phyloP scores from a whole-genome alignment of 2,113 vertebrate species.

The Conger conger region DNA sequence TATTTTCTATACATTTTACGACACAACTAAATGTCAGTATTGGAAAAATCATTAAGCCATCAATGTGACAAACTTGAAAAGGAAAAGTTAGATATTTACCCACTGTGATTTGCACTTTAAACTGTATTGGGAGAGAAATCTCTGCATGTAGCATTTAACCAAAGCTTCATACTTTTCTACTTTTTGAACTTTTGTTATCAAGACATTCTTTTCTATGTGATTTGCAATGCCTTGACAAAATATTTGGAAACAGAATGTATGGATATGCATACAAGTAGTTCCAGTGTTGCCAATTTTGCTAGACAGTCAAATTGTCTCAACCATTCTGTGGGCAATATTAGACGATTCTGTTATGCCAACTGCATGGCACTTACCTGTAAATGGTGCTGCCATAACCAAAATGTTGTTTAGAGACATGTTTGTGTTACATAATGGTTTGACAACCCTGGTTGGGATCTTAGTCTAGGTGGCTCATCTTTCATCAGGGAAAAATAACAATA shows the following conservation, averaged over 20 bases:
- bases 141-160: constrained; percentile 75
- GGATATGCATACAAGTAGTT: background rate
- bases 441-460: constrained; percentile 41
- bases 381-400: constrained; percentile 28
- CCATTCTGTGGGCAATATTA: background rate
- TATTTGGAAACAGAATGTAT: background rate
- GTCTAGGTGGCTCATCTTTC: constrained; percentile 41
- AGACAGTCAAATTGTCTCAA: background rate
- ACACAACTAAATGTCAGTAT: constrained; percentile 49
- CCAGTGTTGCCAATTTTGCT: background rate
- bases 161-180: constrained; percentile 64
- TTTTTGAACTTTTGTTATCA: background rate
- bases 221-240: constrained; percentile 10
- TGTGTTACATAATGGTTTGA: constrained; percentile 43
- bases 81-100: constrained; percentile 58
- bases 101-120: constrained; percentile 78
- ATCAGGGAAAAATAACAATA: constrained; percentile 68
- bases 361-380: constrained; percentile 43
- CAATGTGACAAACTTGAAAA: constrained; percentile 62
- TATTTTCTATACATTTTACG: background rate
- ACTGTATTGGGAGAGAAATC: constrained; percentile 59
- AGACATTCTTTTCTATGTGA: background rate
- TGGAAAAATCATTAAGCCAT: constrained; percentile 50
- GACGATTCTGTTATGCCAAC: background rate
- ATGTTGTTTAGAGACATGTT: constrained; percentile 14